A percentile compares a stretch with the other conserved stretches of the same genome.
phyloP scores from a whole-genome alignment of 2,797 vertebrate species.

The Lagodon rhomboides region DNA sequence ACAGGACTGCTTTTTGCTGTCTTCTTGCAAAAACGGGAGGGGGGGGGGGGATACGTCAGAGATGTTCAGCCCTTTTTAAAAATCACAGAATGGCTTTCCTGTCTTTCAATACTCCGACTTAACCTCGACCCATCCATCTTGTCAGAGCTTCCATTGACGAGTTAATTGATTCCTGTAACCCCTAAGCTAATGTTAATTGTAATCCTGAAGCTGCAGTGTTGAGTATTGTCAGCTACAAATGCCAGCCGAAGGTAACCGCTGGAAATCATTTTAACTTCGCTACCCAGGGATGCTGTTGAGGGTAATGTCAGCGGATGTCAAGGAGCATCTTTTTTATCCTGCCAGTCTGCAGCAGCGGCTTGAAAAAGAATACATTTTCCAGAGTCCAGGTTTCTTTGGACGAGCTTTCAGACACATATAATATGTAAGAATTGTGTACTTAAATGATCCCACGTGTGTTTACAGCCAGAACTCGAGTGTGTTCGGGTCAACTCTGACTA shows the following conservation, averaged over 20 bases:
- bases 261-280: conserved; percentile 27
- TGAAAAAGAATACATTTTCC: background rate
- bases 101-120: background rate
- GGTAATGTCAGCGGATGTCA: conserved; percentile 18
- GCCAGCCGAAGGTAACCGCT: conserved; percentile 4
- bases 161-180: conserved; percentile 40
- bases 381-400: background rate
- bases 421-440: too few species aligned
- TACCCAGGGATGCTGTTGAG: conserved; percentile 19
- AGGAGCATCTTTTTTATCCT: background rate
- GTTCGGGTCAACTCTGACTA: too few species aligned
- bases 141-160: conserved; percentile 26
- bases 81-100: conserved; percentile 7
- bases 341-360: background rate
- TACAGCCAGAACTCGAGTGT: too few species aligned
- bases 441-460: too few species aligned
- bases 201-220: conserved; percentile 7
- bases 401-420: background rate
- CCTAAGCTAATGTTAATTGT: conserved; percentile 36
- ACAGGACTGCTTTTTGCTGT: conserved; percentile 12
- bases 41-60: background rate
- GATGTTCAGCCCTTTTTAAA: conserved; percentile 33
- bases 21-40: conserved; percentile 1
- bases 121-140: conserved; percentile 11
- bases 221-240: conserved; percentile 22